Percentiles rank a stretch among this genome's conserved stretches.
Evolutionary conservation across 1,140 invertebrate genomes (phyloP).

Genomic region (Microplitis demolitor): DNA sequence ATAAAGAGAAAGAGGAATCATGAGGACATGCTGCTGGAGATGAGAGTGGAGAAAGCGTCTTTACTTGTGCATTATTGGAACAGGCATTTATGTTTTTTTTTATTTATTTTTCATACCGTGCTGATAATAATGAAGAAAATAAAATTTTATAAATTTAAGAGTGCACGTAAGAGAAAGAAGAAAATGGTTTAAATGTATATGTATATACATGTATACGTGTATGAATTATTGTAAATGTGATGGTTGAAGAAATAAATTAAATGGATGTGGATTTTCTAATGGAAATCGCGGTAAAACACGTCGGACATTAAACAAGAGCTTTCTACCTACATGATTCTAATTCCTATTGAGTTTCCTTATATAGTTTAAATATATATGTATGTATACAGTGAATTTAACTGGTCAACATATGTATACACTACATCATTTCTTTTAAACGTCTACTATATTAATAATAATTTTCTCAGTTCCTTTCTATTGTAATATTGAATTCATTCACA

Average conservation of each 20-base stretch:
- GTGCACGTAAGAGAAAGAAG: background rate
- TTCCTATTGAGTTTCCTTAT: background rate
- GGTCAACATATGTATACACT: background rate
- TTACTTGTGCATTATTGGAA: slow-evolving; percentile 2
- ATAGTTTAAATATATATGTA: background rate
- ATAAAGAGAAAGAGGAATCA: background rate
- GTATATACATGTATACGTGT: no score
- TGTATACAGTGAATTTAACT: background rate
- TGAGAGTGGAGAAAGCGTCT: background rate
- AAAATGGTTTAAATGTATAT: background rate
- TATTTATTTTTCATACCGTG: background rate
- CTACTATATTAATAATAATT: no score
- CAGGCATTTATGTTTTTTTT: background rate
- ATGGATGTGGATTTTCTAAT: slow-evolving; percentile 41
- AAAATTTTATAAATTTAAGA: background rate
- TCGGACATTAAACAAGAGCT: background rate
- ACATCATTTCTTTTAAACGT: no score
- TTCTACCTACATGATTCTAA: slow-evolving; percentile 3
- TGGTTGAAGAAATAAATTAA: slow-evolving; percentile 29
- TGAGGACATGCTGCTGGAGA: background rate
- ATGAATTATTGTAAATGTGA: slow-evolving; percentile 13
- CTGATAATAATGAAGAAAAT: background rate
- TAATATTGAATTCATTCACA: no score
- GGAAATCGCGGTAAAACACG: slow-evolving; percentile 40
- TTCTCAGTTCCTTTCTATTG: no score